Base-by-base conservation (phyloP, 2,888 invertebrate species). In the Petrophora chlorosata region DNA sequence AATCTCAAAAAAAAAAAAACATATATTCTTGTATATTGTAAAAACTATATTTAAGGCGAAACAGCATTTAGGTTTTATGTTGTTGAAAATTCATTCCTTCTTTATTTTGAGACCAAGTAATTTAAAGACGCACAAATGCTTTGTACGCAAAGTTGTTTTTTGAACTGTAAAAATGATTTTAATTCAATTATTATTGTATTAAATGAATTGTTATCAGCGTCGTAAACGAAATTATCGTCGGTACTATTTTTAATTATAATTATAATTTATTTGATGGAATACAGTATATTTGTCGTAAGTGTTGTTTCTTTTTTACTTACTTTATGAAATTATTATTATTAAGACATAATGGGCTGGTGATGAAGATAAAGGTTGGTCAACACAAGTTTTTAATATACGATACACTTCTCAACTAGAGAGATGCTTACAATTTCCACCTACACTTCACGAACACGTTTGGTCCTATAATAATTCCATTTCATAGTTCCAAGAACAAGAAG, bases 241-340 rank as follows among this genome's bases (percentile, higher is more conserved):
- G 82, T 82, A 70, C 65, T 83, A 77, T 79, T 84, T 82, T 78
- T 85, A 82, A 83, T 79, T 81, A 69, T 80, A 77, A 83, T 77
- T 85, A 73, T 88, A 87, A 87, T 87, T 88, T 85, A 87, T 86
- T 87, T 85, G 81, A 76, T 78, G 82, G 80, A 88, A 86, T 85
- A 82, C 81, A 87, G 79, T 88, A 88, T 88, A 89, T 89, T 88
- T 88, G 88, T 88, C 88, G 73, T 75, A 76, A 62, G 44, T 53
- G 41, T 58, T 56, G 59, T 60, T 60, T 59, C 60, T 61, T 67
- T 60, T 14, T n/a, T n/a, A n/a, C n/a, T n/a, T n/a, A n/a, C n/a
- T n/a, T n/a, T n/a, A n/a, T n/a, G n/a, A n/a, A n/a, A n/a, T n/a
- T n/a, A n/a, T n/a, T n/a, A n/a, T n/a, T n/a, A n/a, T n/a, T n/a